Evolutionary conservation across 2,888 invertebrate genomes (phyloP).

Genomic region (Stenichneumon culpator): DNA sequence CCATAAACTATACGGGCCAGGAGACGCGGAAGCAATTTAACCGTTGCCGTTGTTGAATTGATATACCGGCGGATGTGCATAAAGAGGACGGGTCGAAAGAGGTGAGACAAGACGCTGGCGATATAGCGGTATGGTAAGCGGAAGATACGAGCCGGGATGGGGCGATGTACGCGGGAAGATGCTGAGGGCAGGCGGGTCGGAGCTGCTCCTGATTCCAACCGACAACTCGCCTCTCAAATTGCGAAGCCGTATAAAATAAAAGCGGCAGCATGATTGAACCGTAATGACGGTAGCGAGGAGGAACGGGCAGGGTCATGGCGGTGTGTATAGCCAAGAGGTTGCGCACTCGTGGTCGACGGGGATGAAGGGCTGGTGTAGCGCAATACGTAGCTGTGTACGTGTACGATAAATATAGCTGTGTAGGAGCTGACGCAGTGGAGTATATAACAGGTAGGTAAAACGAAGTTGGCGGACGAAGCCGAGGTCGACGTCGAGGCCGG

Average conservation of each 20-base stretch:
- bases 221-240: constrained; percentile 74
- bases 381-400: constrained; percentile 30
- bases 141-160: constrained; percentile 2
- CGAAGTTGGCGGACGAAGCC: constrained; percentile 48
- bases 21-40: constrained; percentile 82
- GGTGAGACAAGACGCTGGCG: constrained; percentile 68
- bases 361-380: neutral
- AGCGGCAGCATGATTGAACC: constrained; percentile 79
- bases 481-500: constrained; percentile 44
- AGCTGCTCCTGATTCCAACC: constrained; percentile 11
- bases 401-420: constrained; percentile 4
- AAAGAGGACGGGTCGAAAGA: constrained; percentile 67
- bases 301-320: neutral
- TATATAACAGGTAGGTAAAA: constrained; percentile 39
- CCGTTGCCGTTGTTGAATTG: constrained; percentile 78
- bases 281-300: constrained; percentile 73
- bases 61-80: constrained; percentile 79
- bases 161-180: constrained; percentile 13
- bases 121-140: constrained; percentile 70
- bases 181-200: constrained; percentile 7
- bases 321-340: constrained; percentile 10
- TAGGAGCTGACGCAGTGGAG: constrained; percentile 22
- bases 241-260: constrained; percentile 78
- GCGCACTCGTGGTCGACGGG: constrained; percentile 23
- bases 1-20: constrained; percentile 75